phyloP scores from a whole-genome alignment of 2,888 invertebrate species.

The Amblyteles armatorius region DNA sequence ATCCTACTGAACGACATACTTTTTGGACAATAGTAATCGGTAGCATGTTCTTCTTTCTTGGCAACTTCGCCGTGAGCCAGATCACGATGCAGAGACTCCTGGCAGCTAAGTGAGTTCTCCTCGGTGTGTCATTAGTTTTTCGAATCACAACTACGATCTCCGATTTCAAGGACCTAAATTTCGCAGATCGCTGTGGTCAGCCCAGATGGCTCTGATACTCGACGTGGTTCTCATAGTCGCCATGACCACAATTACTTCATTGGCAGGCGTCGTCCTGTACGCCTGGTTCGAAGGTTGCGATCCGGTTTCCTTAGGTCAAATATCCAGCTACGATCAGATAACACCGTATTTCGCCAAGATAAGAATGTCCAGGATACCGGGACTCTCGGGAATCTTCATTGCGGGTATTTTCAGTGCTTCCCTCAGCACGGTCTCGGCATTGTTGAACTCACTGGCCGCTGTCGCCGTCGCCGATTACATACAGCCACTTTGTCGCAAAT shows the following conservation, averaged over 20 bases:
- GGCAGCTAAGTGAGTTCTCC: slow-evolving; percentile 87
- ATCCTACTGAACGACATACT: slow-evolving; percentile 93
- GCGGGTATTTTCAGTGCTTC: slow-evolving; percentile 95
- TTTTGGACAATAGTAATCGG: slow-evolving; percentile 92
- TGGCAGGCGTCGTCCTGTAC: slow-evolving; percentile 92
- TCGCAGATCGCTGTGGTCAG: slow-evolving; percentile 86
- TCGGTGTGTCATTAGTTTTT: not conserved
- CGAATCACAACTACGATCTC: not conserved
- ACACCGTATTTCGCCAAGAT: slow-evolving; percentile 92
- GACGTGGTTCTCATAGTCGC: slow-evolving; percentile 91
- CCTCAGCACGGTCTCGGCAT: slow-evolving; percentile 96
- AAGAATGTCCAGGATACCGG: slow-evolving; percentile 84
- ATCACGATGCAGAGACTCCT: slow-evolving; percentile 92
- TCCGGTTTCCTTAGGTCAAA: slow-evolving; percentile 88
- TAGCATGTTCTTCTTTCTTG: slow-evolving; percentile 90
- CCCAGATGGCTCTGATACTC: slow-evolving; percentile 91
- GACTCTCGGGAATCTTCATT: slow-evolving; percentile 82
- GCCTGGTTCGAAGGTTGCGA: slow-evolving; percentile 94
- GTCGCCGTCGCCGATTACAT: slow-evolving; percentile 95
- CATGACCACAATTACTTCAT: slow-evolving; percentile 89
- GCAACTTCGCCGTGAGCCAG: slow-evolving; percentile 94
- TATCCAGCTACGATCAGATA: slow-evolving; percentile 89
- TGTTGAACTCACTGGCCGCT: slow-evolving; percentile 95
- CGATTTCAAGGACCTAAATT: not conserved
- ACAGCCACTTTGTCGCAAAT: slow-evolving; percentile 84